Evolutionary conservation across 2,888 invertebrate genomes (phyloP), one percentile per base, ranked within the genome.

Genomic region (Drosophila silvestris): DNA sequence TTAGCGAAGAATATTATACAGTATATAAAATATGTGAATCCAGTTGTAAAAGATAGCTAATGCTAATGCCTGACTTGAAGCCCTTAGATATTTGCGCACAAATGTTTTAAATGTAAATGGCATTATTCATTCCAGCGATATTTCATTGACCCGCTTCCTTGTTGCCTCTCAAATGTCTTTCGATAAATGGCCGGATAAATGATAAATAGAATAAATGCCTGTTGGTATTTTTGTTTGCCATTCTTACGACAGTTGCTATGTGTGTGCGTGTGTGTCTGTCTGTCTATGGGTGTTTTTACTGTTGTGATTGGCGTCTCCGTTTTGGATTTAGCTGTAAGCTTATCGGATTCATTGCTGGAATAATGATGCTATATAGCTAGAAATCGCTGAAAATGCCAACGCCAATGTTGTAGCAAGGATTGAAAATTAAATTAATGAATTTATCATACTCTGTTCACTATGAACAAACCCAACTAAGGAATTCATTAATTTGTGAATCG

Each of bases 171-270:
- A 75, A 91, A 87, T 87, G 82, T 82, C 85, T 76, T 60, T 67
- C 85, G 85, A 87, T 87, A 87, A 87, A 89, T 87, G 80, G 80
- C 91, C 82, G 90, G 80, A 90, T 90, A 89, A 89, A 90, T 91
- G 85, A 86, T 86, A 90, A 86, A 86, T 89, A 86, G 89, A 90
- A 90, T 86, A 75, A 83, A 86, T 89, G 85, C 69, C 85, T 79
- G 51, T 66, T 77, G 87, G 75, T 79, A 85, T 87, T 87, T 79
- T 61, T 84, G 84, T 71, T 72, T 69, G 77, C 74, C 71, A 68
- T 75, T 82, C 83, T 66, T 63, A 64, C 61, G 51, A 61, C 70
- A 56, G 53, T 56, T 54, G 65, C 67, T 82, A 54, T 50, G 47
- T 58, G 57, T 65, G 61, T 57, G 51, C 58, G 58, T 32, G 30